phyloP scores from a whole-genome alignment of 2,113 vertebrate genomes.

The Podarcis cretensis region DNA sequence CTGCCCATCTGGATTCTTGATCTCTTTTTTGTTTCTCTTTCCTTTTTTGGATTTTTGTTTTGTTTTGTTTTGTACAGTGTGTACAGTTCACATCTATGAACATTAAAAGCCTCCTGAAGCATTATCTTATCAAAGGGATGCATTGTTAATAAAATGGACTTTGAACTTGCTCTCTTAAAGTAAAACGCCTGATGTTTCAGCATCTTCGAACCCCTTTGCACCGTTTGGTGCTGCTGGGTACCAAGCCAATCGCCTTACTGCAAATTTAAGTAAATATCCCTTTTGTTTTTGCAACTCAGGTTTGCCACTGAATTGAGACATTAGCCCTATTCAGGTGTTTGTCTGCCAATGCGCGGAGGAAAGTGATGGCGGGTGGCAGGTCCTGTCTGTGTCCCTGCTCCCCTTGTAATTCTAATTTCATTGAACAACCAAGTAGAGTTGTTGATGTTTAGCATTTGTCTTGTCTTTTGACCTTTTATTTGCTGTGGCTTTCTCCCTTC shows the following conservation, averaged over 20 bases:
- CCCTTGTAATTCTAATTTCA: too few relatives aligned
- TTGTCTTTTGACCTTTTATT: background rate
- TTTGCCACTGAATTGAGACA: too few relatives aligned
- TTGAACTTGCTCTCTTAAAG: slow-evolving; percentile 64
- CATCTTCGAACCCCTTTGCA: background rate
- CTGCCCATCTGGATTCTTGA: slow-evolving; percentile 85
- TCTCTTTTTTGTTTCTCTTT: slow-evolving; percentile 63
- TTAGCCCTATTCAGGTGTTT: background rate
- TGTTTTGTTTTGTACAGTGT: slow-evolving; percentile 85
- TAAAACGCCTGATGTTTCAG: background rate
- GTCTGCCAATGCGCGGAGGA: too few relatives aligned
- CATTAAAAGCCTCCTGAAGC: slow-evolving; percentile 92
- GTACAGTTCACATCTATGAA: slow-evolving; percentile 92
- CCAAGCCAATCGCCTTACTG: background rate
- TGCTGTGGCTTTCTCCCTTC: background rate
- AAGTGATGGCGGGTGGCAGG: too few relatives aligned
- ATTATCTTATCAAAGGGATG: slow-evolving; percentile 96
- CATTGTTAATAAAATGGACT: slow-evolving; percentile 94
- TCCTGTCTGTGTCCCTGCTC: too few relatives aligned
- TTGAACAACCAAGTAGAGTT: too few relatives aligned
- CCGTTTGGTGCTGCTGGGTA: background rate
- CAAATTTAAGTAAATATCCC: background rate
- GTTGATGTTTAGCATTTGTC: background rate
- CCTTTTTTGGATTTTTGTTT: slow-evolving; percentile 68
- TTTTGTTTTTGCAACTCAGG: slow-evolving; percentile 13